Evolutionary conservation across 2,888 invertebrate species (phyloP).

Genomic region (Metellina segmentata): DNA sequence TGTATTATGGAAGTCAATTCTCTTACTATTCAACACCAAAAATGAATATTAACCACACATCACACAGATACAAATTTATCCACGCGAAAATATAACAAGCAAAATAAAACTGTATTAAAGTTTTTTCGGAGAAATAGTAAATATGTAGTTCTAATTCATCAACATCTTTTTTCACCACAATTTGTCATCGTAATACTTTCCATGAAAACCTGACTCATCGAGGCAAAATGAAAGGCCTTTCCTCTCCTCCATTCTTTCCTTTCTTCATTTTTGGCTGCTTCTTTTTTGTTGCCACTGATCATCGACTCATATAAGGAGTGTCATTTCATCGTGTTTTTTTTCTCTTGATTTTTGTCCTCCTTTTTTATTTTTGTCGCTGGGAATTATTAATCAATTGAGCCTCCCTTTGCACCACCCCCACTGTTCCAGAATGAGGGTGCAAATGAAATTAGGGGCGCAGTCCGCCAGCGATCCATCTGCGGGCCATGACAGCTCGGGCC

Average conservation of each 20-base stretch:
- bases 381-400: conserved; percentile 75
- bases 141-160: not conserved
- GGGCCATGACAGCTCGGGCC: conserved; percentile 67
- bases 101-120: not conserved
- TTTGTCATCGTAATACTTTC: conserved; percentile 41
- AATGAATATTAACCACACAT: not conserved
- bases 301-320: conserved; percentile 67
- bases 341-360: conserved; percentile 13
- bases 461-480: conserved; percentile 69
- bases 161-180: not conserved
- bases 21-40: no score
- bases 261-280: conserved; percentile 16
- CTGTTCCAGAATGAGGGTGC: conserved; percentile 57
- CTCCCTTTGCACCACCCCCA: conserved; percentile 47
- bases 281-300: conserved; percentile 54
- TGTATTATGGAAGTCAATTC: no score
- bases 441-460: conserved; percentile 75
- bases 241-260: conserved; percentile 17
- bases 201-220: conserved; percentile 38
- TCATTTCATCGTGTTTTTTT: conserved; percentile 61
- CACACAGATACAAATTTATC: not conserved
- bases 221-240: conserved; percentile 40
- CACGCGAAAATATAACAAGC: not conserved
- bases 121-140: not conserved
- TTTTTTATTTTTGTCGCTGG: conserved; percentile 57